Evolutionary conservation across 2,888 invertebrate species (phyloP).

Genomic region (Papilio elwesi): DNA sequence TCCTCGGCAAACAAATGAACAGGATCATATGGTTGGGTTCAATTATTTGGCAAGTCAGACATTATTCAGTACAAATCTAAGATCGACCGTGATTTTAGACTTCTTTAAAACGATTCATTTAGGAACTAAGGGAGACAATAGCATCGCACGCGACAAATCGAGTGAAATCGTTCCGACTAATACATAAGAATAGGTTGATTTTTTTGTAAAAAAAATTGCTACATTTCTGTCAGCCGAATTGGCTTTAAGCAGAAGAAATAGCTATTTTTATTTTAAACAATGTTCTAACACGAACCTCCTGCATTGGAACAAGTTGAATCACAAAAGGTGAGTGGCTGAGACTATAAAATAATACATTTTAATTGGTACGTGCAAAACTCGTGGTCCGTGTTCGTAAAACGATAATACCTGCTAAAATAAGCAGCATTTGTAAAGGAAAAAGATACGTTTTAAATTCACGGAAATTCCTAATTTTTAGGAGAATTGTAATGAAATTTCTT

Average conservation of each 20-base stretch:
- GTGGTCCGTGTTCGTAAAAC: background rate
- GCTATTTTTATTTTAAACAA: constrained; percentile 55
- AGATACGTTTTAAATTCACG: background rate
- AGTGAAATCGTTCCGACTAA: constrained; percentile 65
- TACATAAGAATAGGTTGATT: constrained; percentile 66
- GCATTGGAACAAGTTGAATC: constrained; percentile 35
- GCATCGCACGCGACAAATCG: constrained; percentile 58
- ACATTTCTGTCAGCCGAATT: constrained; percentile 50
- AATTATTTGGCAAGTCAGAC: constrained; percentile 78
- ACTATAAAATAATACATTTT: background rate
- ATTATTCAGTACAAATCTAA: constrained; percentile 68
- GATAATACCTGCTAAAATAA: constrained; percentile 1
- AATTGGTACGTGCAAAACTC: background rate
- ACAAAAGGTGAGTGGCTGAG: constrained; percentile 33
- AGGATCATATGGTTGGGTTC: constrained; percentile 80
- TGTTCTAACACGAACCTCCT: constrained; percentile 57
- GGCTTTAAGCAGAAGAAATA: constrained; percentile 53
- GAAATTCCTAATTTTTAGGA: background rate
- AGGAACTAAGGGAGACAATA: constrained; percentile 65
- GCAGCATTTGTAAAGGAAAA: background rate
- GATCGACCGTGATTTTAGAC: constrained; percentile 63
- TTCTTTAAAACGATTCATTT: constrained; percentile 61
- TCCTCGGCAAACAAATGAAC: constrained; percentile 77
- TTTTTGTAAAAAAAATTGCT: constrained; percentile 46
- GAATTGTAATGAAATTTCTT: background rate